phyloP scores from a whole-genome alignment of 2,888 invertebrate species.

The Minunthozetes semirufus region DNA sequence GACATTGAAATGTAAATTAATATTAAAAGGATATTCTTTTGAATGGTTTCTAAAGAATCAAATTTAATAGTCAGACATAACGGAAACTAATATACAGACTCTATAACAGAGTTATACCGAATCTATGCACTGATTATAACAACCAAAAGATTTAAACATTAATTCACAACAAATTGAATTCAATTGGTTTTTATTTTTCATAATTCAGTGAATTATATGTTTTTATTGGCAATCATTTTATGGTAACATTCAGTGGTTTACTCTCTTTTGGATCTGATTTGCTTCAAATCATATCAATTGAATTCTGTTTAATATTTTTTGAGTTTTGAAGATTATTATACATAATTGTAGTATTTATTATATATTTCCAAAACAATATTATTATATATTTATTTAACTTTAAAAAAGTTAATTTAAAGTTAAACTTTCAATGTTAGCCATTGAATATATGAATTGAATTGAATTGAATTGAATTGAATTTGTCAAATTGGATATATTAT shows the following conservation, averaged over 20 bases:
- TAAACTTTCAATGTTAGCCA: neutral
- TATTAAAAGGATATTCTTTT: constrained; percentile 2
- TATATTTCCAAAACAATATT: too few relatives aligned
- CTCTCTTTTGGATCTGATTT: constrained; percentile 1
- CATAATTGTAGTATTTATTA: neutral
- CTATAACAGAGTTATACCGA: neutral
- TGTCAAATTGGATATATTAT: too few relatives aligned
- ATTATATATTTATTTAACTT: too few relatives aligned
- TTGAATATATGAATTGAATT: neutral
- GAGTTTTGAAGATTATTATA: neutral
- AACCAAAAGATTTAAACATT: neutral
- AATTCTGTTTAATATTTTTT: neutral
- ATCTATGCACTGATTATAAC: constrained; percentile 13
- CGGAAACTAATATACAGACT: constrained; percentile 7
- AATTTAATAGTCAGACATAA: neutral
- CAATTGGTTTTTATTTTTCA: neutral
- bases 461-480: neutral
- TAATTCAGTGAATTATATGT: neutral
- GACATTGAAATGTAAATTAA: neutral
- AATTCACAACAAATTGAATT: neutral
- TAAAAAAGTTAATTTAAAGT: neutral
- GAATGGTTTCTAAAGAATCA: neutral
- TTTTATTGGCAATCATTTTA: neutral
- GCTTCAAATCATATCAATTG: neutral
- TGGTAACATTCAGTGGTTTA: constrained; percentile 13